Evolutionary conservation across 2,888 invertebrate species (phyloP), one percentile per base, ranked within the genome.

Genomic region (Drosophila flavopinicola): DNA sequence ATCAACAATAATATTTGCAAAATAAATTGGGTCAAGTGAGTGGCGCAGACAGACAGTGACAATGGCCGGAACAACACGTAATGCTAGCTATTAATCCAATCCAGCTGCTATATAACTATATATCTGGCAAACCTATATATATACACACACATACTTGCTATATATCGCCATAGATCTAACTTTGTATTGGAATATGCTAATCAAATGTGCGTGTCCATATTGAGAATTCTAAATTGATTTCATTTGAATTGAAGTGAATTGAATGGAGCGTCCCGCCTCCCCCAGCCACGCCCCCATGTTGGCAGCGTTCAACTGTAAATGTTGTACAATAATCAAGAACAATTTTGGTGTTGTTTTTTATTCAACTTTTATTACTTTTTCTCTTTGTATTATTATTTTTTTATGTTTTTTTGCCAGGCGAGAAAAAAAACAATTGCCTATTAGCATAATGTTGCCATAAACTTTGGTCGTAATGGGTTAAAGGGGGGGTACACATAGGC

Each of bases 371-470:
- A 29, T 37, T 24, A n/a, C 7, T 13, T 11, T 35, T 44, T 47
- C 5, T 23, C n/a, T 32, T 17, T 23, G n/a, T n/a, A 23, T 9
- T 24, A 7, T 1, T 25, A 15, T 49, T 27, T 29, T 44, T 44
- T 33, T 37, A 29, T 37, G n/a, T n/a, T 2, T n/a, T 32, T 35
- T 54, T 29, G 49, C 7, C 23, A 49, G 67, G 63, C 33, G 64
- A 33, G 54, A 54, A 53, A 24, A 30, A 41, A 79, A 63, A 84
- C 86, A 83, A 83, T 85, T 83, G 84, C 32, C 75, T 59, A 85
- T 83, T 83, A 83, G 77, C 82, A 83, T 84, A 83, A 85, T 84
- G 77, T 79, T 71, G 86, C 84, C 73, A 85, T 85, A 83, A 83
- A 85, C 54, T 41, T 38, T 9, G 33, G 42, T 4, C n/a, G 10